These are phyloP conservation scores for Prionace glauca DNA, from an alignment of 2,797 vertebrate species.

Conservation along the genomic window DNA sequence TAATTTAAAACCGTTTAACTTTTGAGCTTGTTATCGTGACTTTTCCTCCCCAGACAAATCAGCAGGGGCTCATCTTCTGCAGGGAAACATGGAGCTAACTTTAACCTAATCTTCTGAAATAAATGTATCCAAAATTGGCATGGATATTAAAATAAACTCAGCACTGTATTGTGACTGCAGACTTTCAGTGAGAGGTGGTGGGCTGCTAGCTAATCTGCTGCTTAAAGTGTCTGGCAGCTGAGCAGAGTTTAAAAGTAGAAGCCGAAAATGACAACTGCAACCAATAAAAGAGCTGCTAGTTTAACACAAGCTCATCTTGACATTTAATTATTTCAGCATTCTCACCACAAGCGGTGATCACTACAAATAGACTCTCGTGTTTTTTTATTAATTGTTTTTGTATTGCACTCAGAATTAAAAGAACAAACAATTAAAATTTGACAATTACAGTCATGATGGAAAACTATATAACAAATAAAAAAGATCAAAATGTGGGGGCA, in stretches of 20 bases:
- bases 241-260: neutral
- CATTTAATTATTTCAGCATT: neutral
- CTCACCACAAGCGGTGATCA: neutral
- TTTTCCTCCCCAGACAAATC: neutral
- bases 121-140: neutral
- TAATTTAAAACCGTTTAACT: neutral
- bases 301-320: neutral
- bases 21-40: neutral
- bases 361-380: neutral
- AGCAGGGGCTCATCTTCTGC: neutral
- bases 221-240: neutral
- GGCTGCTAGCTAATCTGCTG: neutral
- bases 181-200: neutral
- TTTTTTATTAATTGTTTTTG: neutral
- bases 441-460: neutral
- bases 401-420: neutral
- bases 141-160: neutral
- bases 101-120: neutral
- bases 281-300: neutral
- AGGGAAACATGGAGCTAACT: neutral
- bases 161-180: neutral
- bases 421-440: neutral
- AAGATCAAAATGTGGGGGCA: neutral
- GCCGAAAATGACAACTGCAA: neutral
- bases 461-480: neutral